Evolutionary conservation across 2,797 vertebrate genomes (phyloP), one percentile per base, ranked within the genome.

Genomic region (Molothrus ater): DNA sequence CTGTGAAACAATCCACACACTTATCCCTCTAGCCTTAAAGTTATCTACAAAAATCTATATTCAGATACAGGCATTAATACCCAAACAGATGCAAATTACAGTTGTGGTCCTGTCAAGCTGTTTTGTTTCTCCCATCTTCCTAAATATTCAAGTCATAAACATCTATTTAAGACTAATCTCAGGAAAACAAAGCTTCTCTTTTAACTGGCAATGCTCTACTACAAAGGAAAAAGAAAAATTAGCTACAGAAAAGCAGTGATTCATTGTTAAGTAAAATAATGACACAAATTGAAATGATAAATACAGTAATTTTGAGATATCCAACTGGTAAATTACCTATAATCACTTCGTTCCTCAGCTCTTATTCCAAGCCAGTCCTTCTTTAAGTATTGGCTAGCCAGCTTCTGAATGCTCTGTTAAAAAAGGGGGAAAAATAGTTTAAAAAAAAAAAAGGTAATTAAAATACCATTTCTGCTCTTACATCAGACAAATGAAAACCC

Each of bases 331-430:
- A 86, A 92, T 98, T 97, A 99, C 99, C 99, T 99, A 97, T 99
- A 99, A 97, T 99, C 99, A 81, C 98, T 99, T 90, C 98, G 98
- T 92, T 99, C 99, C 57, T 99, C 99, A 48, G 98, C 97, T 97
- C 98, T 99, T 95, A 99, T 97, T 80, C 99, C 99, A 74, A 99
- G 99, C 99, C 99, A 99, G 97, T 99, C 99, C 97, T 98, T 99
- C 98, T 99, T 99, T 83, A 99, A 97, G 97, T 99, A 99, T 66
- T 99, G 99, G 97, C 98, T 99, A 47, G 99, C 98, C 98, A 99
- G 97, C 96, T 99, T 99, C 98, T 99, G 99, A 91, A 99, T 98
- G 95, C 99, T 99, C 99, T 99, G 96, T 94, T 68, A 78, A 71
- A 96, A 93, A 70, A 93, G 6, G 15, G 2, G 1, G 0, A 5